Evolutionary conservation across 1,140 invertebrate species (phyloP).

Genomic region (Hermetia illucens): DNA sequence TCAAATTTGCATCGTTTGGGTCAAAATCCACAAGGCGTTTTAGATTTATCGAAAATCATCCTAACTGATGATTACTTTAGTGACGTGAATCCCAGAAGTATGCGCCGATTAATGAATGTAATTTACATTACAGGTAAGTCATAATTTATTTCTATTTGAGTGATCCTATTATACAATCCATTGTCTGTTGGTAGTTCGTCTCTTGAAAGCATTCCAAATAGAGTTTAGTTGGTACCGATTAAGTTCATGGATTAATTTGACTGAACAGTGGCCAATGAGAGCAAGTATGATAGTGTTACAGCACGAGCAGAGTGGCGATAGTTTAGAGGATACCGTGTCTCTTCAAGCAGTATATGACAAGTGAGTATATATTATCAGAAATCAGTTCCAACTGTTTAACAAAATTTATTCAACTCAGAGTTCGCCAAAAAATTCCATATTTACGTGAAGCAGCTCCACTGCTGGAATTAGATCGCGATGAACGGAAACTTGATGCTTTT

Average conservation of each 20-base stretch:
- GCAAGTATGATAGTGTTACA: slow-evolving; percentile 95
- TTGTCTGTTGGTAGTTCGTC: slow-evolving; percentile 52
- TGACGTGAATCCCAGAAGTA: slow-evolving; percentile 93
- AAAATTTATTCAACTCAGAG: slow-evolving; percentile 34
- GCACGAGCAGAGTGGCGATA: slow-evolving; percentile 79
- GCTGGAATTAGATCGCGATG: slow-evolving; percentile 83
- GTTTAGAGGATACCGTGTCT: slow-evolving; percentile 70
- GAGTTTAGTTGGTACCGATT: slow-evolving; percentile 98
- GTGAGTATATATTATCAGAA: slow-evolving; percentile 37
- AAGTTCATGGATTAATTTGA: slow-evolving; percentile 95
- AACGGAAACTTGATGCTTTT: slow-evolving; percentile 87
- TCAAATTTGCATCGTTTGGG: slow-evolving; percentile 68
- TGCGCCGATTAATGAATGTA: slow-evolving; percentile 94
- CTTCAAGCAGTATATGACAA: slow-evolving; percentile 85
- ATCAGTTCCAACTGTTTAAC: not conserved
- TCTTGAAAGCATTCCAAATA: slow-evolving; percentile 95
- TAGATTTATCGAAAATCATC: slow-evolving; percentile 71
- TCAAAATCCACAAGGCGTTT: slow-evolving; percentile 37
- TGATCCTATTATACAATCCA: slow-evolving; percentile 2
- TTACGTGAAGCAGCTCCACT: slow-evolving; percentile 79
- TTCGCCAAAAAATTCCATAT: slow-evolving; percentile 63
- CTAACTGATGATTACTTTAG: slow-evolving; percentile 92
- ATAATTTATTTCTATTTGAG: not conserved
- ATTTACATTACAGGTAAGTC: slow-evolving; percentile 80
- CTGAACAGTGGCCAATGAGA: slow-evolving; percentile 96